Base-by-base conservation (phyloP, 1,140 invertebrate species). In the Trichonephila clavata region DNA sequence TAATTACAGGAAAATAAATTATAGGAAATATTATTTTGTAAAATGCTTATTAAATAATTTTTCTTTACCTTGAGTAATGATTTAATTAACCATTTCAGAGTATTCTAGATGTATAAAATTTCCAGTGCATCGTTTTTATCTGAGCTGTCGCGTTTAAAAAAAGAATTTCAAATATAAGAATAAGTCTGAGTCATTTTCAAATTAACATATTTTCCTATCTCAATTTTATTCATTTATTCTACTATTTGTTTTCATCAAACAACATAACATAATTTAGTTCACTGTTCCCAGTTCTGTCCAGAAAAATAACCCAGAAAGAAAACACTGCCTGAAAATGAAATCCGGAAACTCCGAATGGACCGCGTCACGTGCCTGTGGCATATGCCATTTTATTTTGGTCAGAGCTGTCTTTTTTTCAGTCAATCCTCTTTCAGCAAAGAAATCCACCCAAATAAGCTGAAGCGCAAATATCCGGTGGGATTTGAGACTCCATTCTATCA, bases 251-350 rank as follows among this genome's bases (percentile, higher is more conserved):
- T 65, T n/a, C 21, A 65, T 65, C 24, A 68, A 68, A 68, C n/a
- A 68, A 68, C 65, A 68, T 39, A 2, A 39, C 32, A 39, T 39
- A 39, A 39, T 50, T 50, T 50, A 50, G 50, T 68, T 10, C 24
- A 21, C 65, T 68, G 21, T n/a, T 65, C 63, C 65, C 65, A n/a
- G 2, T 24, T 24, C 63, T 24, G 1, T 24, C n/a, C 63, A 68
- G 24, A 10, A 68, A n/a, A 24, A 24, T 3, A 10, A 27, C n/a
- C 65, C 65, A 68, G 65, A n/a, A 68, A 68, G 65, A 68, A 68
- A 68, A 68, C 24, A 68, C n/a, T n/a, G 65, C n/a, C 65, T 68
- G 65, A 68, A 68, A 68, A 68, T 68, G 65, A 68, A 68, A 68
- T 68, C 65, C 16, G 65, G 65, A 68, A 68, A 68, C 65, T 24